Evolutionary conservation across 2,113 vertebrate species (phyloP).

Genomic region (Phrynosoma blainvillii): DNA sequence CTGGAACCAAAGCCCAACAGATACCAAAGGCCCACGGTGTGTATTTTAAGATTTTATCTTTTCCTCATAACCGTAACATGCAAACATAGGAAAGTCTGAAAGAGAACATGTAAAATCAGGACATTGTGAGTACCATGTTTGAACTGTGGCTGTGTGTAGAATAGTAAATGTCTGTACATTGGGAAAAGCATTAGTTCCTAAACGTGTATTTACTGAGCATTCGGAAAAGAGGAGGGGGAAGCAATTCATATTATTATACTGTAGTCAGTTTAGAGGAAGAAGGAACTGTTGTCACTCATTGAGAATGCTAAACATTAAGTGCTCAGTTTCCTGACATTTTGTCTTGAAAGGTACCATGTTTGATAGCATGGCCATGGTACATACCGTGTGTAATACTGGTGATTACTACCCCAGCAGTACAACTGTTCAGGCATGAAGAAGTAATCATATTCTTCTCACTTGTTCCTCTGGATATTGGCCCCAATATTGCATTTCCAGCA

Average conservation of each 20-base stretch:
- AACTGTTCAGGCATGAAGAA: neutral
- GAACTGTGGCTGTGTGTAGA: neutral
- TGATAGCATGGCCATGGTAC: neutral
- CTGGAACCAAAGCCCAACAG: no score
- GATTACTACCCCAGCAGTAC: neutral
- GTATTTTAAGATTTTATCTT: slow-evolving; percentile 18
- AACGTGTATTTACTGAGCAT: rapidly evolving
- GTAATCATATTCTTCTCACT: neutral
- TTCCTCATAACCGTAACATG: neutral
- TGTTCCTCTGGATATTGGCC: neutral
- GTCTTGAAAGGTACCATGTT: neutral
- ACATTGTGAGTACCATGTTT: neutral
- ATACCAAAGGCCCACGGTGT: slow-evolving; percentile 9
- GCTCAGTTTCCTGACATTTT: neutral
- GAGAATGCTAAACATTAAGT: neutral
- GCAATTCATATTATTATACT: neutral
- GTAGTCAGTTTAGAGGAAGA: neutral
- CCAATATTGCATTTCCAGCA: neutral
- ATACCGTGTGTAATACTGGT: neutral
- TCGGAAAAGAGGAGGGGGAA: neutral
- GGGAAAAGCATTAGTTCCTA: neutral
- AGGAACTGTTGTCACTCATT: neutral
- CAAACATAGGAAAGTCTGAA: neutral
- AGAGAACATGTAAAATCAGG: neutral
- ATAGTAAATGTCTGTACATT: neutral